Base-by-base conservation (phyloP, 2,888 invertebrate species). In the Empis livida region DNA sequence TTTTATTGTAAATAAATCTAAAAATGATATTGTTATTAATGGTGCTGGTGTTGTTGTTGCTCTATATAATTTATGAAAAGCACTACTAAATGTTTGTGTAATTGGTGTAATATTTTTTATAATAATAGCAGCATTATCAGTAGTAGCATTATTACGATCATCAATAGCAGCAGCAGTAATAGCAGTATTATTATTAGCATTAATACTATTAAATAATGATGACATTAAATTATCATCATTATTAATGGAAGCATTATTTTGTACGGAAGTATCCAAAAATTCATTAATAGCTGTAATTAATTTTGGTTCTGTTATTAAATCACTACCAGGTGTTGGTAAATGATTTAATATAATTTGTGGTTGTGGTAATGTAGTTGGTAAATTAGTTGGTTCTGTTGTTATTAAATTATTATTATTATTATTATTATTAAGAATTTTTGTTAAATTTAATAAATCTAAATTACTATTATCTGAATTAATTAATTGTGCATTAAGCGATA, bases 201-300 rank as follows among this genome's bases (percentile, higher is more conserved):
- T 17, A 39, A 13, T 13, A 39, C 17, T 32, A 14, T 32, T 14
- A 17, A 16, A 11, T 40, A 20, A 13, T 51, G 44, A 45, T 47
- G 48, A 48, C 47, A 51, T 51, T 53, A 47, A 49, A 20, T 53
- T 48, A n/a, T 37, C 15, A 37, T 14, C 15, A 37, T 6, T n/a
- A 35, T 35, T 35, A 35, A 35, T 10, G 44, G 43, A 32, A 51
- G 51, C 50, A 51, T 51, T 51, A 52, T 52, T 54, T 54, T 54
- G 56, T 54, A 54, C 56, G 55, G 55, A 55, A 55, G 56, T 56
- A 57, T 54, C 54, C 54, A 57, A 56, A 52, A 52, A 53, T 48
- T 52, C 50, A 54, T 48, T 52, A 42, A 50, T 53, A 51, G 54
- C 51, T 54, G 54, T 48, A 52, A 53, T 52, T 52, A 55, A 49